Conservation (phyloP, 2,113 vertebrate genomes). For the Acrocephalus kingi region DNA sequence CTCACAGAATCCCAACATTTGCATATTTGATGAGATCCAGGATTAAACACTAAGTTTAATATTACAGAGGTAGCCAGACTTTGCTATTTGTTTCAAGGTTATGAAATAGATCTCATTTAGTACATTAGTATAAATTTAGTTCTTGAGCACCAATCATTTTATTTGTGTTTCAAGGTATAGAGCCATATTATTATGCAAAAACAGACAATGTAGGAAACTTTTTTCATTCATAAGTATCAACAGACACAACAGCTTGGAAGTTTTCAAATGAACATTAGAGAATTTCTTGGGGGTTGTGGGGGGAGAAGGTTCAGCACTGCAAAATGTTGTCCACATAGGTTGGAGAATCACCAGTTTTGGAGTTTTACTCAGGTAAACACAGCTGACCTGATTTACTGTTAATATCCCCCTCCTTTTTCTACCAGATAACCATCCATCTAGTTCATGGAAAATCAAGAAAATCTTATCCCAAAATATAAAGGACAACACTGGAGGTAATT, state of each 20-base stretch:
- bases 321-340: neutral
- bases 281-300: rapidly evolving
- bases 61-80: neutral
- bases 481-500: neutral
- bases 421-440: neutral
- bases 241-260: neutral
- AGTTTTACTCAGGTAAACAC: neutral
- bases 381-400: neutral
- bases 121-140: neutral
- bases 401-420: neutral
- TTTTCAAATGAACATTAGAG: neutral
- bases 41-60: neutral
- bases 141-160: neutral
- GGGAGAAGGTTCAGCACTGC: neutral
- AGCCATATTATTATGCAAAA: neutral
- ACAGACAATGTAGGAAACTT: neutral
- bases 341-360: neutral
- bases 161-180: neutral
- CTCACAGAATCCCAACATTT: neutral
- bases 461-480: neutral
- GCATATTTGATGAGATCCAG: rapidly evolving
- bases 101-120: neutral
- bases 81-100: neutral
- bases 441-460: neutral
- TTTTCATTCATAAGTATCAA: neutral